Percentiles rank a stretch among this genome's conserved stretches.
phyloP scores from a whole-genome alignment of 2,888 invertebrate species.

The Hypsopygia costalis region DNA sequence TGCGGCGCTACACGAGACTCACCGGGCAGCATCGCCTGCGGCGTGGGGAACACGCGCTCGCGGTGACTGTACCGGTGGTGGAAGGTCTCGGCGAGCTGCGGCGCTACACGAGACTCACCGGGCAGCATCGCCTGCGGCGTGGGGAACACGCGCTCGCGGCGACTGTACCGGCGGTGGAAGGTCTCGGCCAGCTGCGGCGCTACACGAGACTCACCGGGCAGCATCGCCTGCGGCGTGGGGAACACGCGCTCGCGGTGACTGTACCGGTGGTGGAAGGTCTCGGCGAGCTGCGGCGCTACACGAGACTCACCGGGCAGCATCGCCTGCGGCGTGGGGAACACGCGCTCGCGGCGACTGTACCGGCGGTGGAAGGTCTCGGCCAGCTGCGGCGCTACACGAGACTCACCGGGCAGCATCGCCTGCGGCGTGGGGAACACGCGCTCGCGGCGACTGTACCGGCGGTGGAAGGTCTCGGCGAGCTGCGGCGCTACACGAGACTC shows the following conservation, averaged over 20 bases:
- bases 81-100: conserved; percentile 90
- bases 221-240: conserved; percentile 85
- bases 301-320: too few relatives aligned
- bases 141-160: conserved; percentile 86
- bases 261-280: conserved; percentile 89
- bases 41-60: conserved; percentile 89
- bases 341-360: conserved; percentile 77
- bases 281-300: conserved; percentile 90
- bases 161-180: conserved; percentile 86
- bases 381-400: conserved; percentile 89
- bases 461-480: conserved; percentile 90
- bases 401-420: too few relatives aligned
- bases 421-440: conserved; percentile 90
- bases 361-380: conserved; percentile 89
- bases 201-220: too few relatives aligned
- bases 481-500: conserved; percentile 80
- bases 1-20: conserved; percentile 91
- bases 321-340: too few relatives aligned
- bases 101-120: too few relatives aligned
- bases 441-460: conserved; percentile 79
- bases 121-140: conserved; percentile 84
- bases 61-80: conserved; percentile 82
- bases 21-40: conserved; percentile 83
- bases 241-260: conserved; percentile 82
- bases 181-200: conserved; percentile 88